phyloP scores from a whole-genome alignment of 1,140 invertebrate genomes.

The Zeugodacus cucurbitae region DNA sequence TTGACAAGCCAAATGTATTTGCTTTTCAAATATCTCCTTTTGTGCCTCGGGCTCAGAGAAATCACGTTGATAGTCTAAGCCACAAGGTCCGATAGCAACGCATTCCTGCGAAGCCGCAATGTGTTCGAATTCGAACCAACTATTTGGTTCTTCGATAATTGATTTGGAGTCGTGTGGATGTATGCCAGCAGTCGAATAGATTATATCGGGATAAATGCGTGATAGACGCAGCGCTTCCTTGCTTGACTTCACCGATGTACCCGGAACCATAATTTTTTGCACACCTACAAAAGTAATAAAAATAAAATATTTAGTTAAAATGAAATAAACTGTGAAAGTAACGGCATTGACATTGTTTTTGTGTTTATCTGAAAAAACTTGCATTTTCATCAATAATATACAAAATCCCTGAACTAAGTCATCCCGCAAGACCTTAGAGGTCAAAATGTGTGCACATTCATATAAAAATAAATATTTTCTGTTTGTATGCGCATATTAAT shows the following conservation, averaged over 20 bases:
- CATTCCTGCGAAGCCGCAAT: slow-evolving; percentile 86
- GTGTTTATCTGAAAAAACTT: not conserved
- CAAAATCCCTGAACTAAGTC: not conserved
- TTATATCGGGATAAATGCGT: slow-evolving; percentile 86
- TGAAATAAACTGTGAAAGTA: not conserved
- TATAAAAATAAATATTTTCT: not conserved
- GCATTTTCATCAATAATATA: not conserved
- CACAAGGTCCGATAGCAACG: slow-evolving; percentile 94
- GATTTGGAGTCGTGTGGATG: slow-evolving; percentile 97
- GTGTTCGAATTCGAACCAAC: slow-evolving; percentile 76
- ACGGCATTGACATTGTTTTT: not conserved
- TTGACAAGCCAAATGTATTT: slow-evolving; percentile 87
- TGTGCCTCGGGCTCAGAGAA: slow-evolving; percentile 91
- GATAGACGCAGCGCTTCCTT: slow-evolving; percentile 91
- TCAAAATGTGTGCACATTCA: not conserved
- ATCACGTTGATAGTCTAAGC: slow-evolving; percentile 93
- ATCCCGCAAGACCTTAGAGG: not conserved
- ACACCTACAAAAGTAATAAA: slow-evolving; percentile 74
- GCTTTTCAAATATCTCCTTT: slow-evolving; percentile 87
- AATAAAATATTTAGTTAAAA: slow-evolving; percentile 36
- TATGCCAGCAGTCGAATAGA: slow-evolving; percentile 95
- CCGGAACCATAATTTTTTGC: slow-evolving; percentile 94
- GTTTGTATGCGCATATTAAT: not conserved
- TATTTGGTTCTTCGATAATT: slow-evolving; percentile 82
- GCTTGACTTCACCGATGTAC: slow-evolving; percentile 86